These are phyloP conservation scores for Centropyge bicolor DNA, from an alignment of 2,797 vertebrate genomes.

Conservation along the genomic window DNA sequence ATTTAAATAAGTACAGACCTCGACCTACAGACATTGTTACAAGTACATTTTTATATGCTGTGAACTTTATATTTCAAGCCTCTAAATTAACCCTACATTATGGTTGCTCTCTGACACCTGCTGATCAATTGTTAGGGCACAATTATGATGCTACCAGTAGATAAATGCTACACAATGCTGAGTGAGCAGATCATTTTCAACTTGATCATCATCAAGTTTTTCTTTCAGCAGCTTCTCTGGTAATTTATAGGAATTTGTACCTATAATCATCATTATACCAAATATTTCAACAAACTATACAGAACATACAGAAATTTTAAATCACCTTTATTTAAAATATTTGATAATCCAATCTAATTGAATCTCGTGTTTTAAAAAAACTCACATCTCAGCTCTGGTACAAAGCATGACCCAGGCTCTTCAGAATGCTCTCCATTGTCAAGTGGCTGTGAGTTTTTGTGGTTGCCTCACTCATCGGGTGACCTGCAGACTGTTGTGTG, in stretches of 20 bases:
- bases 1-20: not conserved
- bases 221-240: not conserved
- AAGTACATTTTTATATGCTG: not conserved
- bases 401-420: not conserved
- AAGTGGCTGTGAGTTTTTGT: constrained; percentile 4
- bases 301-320: not conserved
- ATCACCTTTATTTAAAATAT: not conserved
- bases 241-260: not conserved
- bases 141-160: not conserved
- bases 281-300: not conserved
- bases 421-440: not conserved
- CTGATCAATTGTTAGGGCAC: not conserved
- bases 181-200: not conserved
- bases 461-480: constrained; percentile 27
- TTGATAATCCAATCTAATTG: not conserved
- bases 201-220: too few relatives aligned
- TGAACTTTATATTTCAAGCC: not conserved
- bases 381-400: not conserved
- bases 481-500: constrained; percentile 31
- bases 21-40: not conserved
- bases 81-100: not conserved
- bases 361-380: not conserved
- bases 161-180: not conserved
- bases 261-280: not conserved
- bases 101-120: not conserved